Conservation (phyloP, 2,888 invertebrate genomes). For the Ophion obscuratus region DNA sequence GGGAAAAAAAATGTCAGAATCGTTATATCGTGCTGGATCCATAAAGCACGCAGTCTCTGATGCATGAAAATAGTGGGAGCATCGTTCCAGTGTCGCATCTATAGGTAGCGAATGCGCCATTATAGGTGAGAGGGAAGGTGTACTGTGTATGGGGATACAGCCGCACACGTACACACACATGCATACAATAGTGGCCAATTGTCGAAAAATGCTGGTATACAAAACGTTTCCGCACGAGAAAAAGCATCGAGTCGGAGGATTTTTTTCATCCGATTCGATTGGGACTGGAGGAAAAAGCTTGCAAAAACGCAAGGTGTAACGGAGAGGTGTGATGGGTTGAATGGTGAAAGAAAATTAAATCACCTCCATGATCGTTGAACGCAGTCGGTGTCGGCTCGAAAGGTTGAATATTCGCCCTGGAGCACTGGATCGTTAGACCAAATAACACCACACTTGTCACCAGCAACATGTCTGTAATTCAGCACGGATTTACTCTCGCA, state of each 20-base stretch:
- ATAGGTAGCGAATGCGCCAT: slow-evolving; percentile 62
- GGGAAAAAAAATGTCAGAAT: slow-evolving; percentile 1
- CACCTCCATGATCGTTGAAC: slow-evolving; percentile 83
- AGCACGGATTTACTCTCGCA: slow-evolving; percentile 38
- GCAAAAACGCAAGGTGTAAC: background rate
- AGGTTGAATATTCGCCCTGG: slow-evolving; percentile 77
- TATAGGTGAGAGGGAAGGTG: slow-evolving; percentile 63
- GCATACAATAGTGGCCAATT: background rate
- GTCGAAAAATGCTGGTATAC: slow-evolving; percentile 7
- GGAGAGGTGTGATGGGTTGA: slow-evolving; percentile 42
- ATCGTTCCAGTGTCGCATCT: slow-evolving; percentile 54
- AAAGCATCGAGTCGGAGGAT: background rate
- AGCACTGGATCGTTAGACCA: slow-evolving; percentile 78
- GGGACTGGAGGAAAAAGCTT: background rate
- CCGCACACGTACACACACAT: slow-evolving; percentile 3
- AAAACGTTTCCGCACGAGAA: background rate
- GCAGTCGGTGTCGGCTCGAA: slow-evolving; percentile 80
- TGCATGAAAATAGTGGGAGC: slow-evolving; percentile 31
- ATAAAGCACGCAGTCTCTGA: background rate
- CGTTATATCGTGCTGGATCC: slow-evolving; percentile 3
- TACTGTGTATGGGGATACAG: slow-evolving; percentile 16
- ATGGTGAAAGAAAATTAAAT: slow-evolving; percentile 73
- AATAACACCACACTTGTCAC: slow-evolving; percentile 77
- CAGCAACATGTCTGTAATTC: slow-evolving; percentile 75
- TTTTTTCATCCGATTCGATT: background rate